Base-by-base conservation (phyloP, 2,113 vertebrate species). In the Grammomys surdaster region DNA sequence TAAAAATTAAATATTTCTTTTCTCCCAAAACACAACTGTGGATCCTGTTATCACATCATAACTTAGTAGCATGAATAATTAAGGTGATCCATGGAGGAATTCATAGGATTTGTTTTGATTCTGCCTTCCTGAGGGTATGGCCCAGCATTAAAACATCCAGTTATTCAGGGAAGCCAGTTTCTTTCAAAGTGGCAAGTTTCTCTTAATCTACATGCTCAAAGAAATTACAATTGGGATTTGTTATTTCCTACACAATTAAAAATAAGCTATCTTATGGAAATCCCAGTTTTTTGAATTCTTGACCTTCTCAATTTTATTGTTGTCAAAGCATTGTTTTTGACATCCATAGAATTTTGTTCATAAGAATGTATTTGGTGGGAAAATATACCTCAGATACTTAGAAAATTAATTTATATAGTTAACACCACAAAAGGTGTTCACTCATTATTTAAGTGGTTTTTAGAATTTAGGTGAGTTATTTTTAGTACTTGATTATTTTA, bases 41-140 rank as follows among this genome's bases (percentile, higher is more conserved):
- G 16, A 46, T 77, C 96, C 86, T 84, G 54, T 67, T 89, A 63
- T 22, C 5, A 5, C 78, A 70, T 91, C 40, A 70, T 69, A 95
- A 94, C 63, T 92, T 40, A 26, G 12, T 95, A 95, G n/a, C 40
- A 77, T 91, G 89, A 95, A 95, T 96, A 89, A 93, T 96, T 89
- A 91, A 96, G 92, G 36, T 73, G 77, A 88, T 81, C 22, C 88
- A 78, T 67, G 3, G 36, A 87, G 56, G n/a, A 91, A 85, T 24
- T 75, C n/a, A 28, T 90, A 76, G 51, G n/a, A 84, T 89, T 88
- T 87, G 40, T 93, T 96, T 97, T 93, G n/a, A 81, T 76, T 96
- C 48, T 96, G 11, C 80, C 91, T 95, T 96, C 95, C 92, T 88
- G 9, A 80, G 69, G 88, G 58, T n/a, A 54, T 76, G n/a, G 69